These are phyloP conservation scores for Drosophila anceps DNA, from an alignment of 2,888 invertebrate species.

Conservation along the genomic window DNA sequence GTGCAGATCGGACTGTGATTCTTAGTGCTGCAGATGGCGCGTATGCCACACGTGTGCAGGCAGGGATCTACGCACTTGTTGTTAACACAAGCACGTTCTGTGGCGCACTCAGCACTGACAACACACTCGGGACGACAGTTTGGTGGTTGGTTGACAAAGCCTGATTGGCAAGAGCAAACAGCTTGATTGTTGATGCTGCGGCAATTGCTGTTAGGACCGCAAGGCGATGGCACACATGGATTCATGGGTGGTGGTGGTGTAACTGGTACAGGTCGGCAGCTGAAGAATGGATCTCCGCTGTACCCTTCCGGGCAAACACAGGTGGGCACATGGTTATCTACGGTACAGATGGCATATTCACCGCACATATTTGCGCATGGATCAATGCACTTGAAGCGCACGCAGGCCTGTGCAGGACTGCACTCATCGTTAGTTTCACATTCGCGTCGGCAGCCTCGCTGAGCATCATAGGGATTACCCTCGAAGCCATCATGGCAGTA, in stretches of 20 bases:
- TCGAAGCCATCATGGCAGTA: constrained; percentile 91
- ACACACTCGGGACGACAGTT: constrained; percentile 94
- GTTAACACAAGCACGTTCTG: constrained; percentile 93
- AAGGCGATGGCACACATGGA: constrained; percentile 93
- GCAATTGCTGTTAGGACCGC: constrained; percentile 95
- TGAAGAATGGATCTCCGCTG: constrained; percentile 93
- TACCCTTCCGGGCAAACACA: constrained; percentile 91
- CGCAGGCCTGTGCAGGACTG: constrained; percentile 90
- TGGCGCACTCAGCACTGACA: constrained; percentile 94
- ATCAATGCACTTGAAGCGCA: constrained; percentile 93
- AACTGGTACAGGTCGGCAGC: constrained; percentile 87
- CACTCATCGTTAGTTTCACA: constrained; percentile 93
- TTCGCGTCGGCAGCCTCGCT: constrained; percentile 89
- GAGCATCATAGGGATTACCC: constrained; percentile 92
- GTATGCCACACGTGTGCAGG: constrained; percentile 93
- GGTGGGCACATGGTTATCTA: constrained; percentile 91
- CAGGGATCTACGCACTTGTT: constrained; percentile 95
- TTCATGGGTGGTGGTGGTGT: constrained; percentile 86
- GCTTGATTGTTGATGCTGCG: constrained; percentile 92
- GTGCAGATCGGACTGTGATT: constrained; percentile 96
- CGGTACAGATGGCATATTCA: constrained; percentile 91
- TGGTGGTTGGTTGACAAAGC: constrained; percentile 92
- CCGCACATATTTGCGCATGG: constrained; percentile 95
- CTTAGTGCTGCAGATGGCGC: constrained; percentile 92
- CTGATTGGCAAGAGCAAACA: constrained; percentile 93